Conservation (phyloP, 2,797 vertebrate species). For the Sebastes aleutianus region DNA sequence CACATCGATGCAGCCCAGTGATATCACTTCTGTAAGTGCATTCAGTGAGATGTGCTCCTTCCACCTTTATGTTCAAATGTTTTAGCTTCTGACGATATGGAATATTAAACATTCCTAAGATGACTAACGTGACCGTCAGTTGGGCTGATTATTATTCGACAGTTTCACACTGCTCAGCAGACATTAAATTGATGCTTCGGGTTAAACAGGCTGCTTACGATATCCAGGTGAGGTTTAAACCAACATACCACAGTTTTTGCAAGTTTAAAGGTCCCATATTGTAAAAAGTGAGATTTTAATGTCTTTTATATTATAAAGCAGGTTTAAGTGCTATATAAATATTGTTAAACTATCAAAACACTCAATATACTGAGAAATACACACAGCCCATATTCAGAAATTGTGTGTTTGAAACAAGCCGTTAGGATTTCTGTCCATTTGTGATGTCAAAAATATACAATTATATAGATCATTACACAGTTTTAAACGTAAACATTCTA, state of each 20-base stretch:
- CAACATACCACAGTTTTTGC: no score
- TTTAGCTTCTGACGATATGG: slow-evolving; percentile 54
- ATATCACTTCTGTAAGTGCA: slow-evolving; percentile 60
- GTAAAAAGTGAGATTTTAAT: no score
- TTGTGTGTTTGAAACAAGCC: no score
- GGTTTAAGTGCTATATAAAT: neutral
- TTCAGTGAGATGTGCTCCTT: slow-evolving; percentile 64
- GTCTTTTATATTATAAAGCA: no score
- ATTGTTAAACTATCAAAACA: no score
- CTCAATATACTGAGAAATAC: no score
- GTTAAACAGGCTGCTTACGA: neutral
- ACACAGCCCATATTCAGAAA: no score
- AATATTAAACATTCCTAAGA: slow-evolving; percentile 71
- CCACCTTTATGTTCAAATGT: slow-evolving; percentile 64
- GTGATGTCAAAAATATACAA: no score
- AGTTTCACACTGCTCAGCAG: neutral
- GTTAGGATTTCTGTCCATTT: no score
- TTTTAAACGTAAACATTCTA: no score
- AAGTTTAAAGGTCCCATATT: no score
- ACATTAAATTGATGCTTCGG: neutral
- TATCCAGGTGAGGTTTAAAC: neutral
- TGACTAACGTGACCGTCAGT: slow-evolving; percentile 15
- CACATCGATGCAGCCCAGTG: slow-evolving; percentile 47
- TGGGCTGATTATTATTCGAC: slow-evolving; percentile 19
- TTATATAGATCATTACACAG: no score